A percentile compares a stretch with the other conserved stretches of the same genome.
These are phyloP conservation scores for Neelides folsomi DNA, from an alignment of 2,888 invertebrate genomes.

Conservation along the genomic window DNA sequence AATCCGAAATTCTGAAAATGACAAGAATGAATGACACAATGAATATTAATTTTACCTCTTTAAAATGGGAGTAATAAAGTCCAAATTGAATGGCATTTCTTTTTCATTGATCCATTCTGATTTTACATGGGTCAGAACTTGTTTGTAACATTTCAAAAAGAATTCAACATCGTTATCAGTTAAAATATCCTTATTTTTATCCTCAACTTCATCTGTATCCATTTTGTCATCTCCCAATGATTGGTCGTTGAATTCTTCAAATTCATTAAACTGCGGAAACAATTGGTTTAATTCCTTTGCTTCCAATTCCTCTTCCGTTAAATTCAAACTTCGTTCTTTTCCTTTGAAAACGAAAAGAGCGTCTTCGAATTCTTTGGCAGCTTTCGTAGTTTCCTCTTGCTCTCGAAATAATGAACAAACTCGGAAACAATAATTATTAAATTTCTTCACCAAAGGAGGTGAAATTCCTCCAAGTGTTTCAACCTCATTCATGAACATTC, in stretches of 20 bases:
- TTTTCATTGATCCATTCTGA: slow-evolving; percentile 15
- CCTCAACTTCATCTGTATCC: neutral
- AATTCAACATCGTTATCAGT: slow-evolving; percentile 15
- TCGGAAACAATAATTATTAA: slow-evolving; percentile 44
- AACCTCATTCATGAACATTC: slow-evolving; percentile 54
- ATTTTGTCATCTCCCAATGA: no score
- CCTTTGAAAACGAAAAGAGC: slow-evolving; percentile 36
- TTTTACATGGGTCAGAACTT: slow-evolving; percentile 11
- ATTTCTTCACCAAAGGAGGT: slow-evolving; percentile 37
- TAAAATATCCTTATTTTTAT: slow-evolving; percentile 3
- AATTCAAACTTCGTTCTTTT: slow-evolving; percentile 19
- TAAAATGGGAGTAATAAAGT: no score
- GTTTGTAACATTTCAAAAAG: slow-evolving; percentile 16
- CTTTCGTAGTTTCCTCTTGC: slow-evolving; percentile 53
- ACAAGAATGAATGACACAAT: no score
- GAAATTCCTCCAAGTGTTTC: slow-evolving; percentile 40
- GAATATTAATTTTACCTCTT: neutral
- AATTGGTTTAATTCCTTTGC: slow-evolving; percentile 19
- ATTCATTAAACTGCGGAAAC: slow-evolving; percentile 30
- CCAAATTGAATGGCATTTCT: neutral
- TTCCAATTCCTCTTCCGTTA: slow-evolving; percentile 29
- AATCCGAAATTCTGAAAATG: slow-evolving; percentile 2
- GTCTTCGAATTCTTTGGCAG: slow-evolving; percentile 55
- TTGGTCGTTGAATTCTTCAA: slow-evolving; percentile 15
- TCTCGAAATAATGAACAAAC: slow-evolving; percentile 59